Base-by-base conservation (phyloP, 2,888 invertebrate genomes). In the Phoenoteleia sp. region DNA sequence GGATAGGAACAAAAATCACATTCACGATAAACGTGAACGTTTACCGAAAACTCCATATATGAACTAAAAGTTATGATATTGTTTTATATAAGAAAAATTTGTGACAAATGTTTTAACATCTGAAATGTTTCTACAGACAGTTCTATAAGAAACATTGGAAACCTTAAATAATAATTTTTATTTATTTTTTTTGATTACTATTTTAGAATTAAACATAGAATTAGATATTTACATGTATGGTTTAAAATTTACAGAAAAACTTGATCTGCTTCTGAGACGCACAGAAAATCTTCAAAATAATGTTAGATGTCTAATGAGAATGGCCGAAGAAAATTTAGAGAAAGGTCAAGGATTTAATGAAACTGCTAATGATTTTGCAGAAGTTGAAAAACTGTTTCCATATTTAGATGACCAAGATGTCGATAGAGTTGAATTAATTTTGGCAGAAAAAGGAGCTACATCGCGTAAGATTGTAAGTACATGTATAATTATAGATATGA, bases 391-490 rank as follows among this genome's bases (percentile, higher is more conserved):
- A 54, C 27, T 54, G 15, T 54, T 54, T 27, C 54, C 54, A 25
- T 54, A 27, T 54, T 54, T 54, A 54, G 19, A 25, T 25, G 54
- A 54, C n/a, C n/a, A 54, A 54, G 54, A 54, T 27, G 54, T 54
- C 9, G 54, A 54, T n/a, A 54, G 15, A 54, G 54, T 54, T 27
- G 27, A 54, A 54, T 4, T 27, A 54, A 19, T 58, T 58, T 56
- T 56, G 9, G 56, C 56, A 29, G 56, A 56, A 29, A 56, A 56
- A 29, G 56, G 56, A 56, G 56, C 36, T 33, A 36, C 17, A 58
- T 58, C 58, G 36, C 58, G 36, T 58, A 58, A 58, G 13, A 21
- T 58, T 58, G 58, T 58, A 58, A 58, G 58, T 58, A 36, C 21
- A 21, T 58, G 11, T 33, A 33, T 33, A 33, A 33, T 33, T 33